A percentile compares a stretch with the other conserved stretches of the same genome.
Evolutionary conservation across 1,140 invertebrate genomes (phyloP).

Genomic region (Chrysoperla carnea): DNA sequence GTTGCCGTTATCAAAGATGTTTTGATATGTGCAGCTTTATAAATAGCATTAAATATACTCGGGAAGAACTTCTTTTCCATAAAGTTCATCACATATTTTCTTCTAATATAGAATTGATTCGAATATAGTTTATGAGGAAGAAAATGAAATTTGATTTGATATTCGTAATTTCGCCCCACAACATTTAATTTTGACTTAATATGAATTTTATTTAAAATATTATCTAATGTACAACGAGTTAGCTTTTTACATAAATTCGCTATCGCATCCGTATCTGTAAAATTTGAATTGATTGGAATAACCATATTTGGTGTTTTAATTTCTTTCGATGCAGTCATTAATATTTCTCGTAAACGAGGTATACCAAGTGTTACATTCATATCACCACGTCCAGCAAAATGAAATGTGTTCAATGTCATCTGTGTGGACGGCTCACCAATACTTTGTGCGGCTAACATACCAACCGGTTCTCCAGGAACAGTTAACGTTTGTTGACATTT

Average conservation of each 20-base stretch:
- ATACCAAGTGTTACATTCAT: conserved; percentile 99
- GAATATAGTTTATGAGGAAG: conserved; percentile 54
- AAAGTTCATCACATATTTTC: conserved; percentile 45
- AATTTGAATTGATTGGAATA: conserved; percentile 51
- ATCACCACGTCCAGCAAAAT: conserved; percentile 97
- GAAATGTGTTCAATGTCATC: conserved; percentile 99
- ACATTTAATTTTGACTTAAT: no score
- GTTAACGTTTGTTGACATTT: conserved; percentile 63
- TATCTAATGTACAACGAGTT: conserved; percentile 53
- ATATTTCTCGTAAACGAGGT: conserved; percentile 86
- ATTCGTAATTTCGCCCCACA: conserved; percentile 8
- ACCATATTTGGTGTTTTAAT: conserved; percentile 96
- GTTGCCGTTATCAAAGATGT: no score
- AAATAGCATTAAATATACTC: conserved; percentile 2
- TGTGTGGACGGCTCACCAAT: conserved; percentile 98
- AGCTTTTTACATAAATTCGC: conserved; percentile 53
- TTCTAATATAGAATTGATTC: conserved; percentile 46
- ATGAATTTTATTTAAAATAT: conserved; percentile 57
- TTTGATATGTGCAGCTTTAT: no score
- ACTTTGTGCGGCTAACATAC: conserved; percentile 85
- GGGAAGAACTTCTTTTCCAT: conserved; percentile 45
- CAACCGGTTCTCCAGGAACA: conserved; percentile 89
- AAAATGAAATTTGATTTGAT: conserved; percentile 49
- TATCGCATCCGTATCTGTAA: conserved; percentile 33
- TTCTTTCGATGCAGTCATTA: conserved; percentile 84